Evolutionary conservation across 1,140 invertebrate species (phyloP), one percentile per base, ranked within the genome.

Genomic region (Nylanderia fulva): DNA sequence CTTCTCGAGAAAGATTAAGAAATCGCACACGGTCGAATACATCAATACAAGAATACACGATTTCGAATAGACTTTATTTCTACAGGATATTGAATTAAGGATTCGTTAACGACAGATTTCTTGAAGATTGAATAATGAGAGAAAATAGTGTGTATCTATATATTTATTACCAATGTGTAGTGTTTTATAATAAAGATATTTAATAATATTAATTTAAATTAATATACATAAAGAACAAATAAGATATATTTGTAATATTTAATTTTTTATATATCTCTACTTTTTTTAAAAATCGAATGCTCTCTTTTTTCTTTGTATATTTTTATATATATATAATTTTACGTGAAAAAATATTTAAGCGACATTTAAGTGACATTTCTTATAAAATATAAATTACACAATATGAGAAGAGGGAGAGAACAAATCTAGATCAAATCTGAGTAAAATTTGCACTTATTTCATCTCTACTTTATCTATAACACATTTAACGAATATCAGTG

Each of bases 401-500:
- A 74, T 13, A 39, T n/a, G 45, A 74, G 29, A 39, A 45, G 39
- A 42, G 39, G 13, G 42, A 15, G 42, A 15, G 13, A 56, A 13
- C 18, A n/a, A 29, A 2, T 74, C 13, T 11, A 54, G 52, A 29
- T 18, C 13, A 56, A 7, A 54, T 56, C 5, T 71, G 21, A 36
- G 29, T 29, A n/a, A 56, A n/a, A 56, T 56, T 36, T 58, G 33
- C 52, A 18, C 15, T 56, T 15, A 58, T 58, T 58, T 9, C 52
- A 74, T 15, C 69, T 13, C 69, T 13, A 74, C 71, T 36, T 74
- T 58, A 58, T 24, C n/a, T 52, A 39, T n/a, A n/a, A n/a, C n/a
- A n/a, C 52, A 74, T 74, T 74, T 56, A 39, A 74, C 71, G 56
- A 72, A 58, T 58, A 33, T 56, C 33, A 74, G 8, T 74, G 52